Evolutionary conservation across 2,113 vertebrate genomes (phyloP), one percentile per base, ranked within the genome.

Genomic region (Natator depressus): DNA sequence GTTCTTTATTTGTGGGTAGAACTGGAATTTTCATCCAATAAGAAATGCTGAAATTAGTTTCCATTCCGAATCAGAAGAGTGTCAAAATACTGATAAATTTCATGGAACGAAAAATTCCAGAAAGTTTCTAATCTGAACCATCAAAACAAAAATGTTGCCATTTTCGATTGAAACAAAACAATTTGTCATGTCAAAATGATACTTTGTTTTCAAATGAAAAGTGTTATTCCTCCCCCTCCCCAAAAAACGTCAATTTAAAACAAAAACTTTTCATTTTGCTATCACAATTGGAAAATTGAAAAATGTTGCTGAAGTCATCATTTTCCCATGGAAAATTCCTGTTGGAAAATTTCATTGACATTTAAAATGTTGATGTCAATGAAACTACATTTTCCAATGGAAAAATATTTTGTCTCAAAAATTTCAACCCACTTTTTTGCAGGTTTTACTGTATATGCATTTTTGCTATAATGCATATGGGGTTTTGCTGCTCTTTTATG

Each of bases 1-100:
- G 2, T 31, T n/a, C 47, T 35, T 42, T 31, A 85, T 17, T 0
- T 22, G 14, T n/a, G 14, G 17, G 29, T 1, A 12, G 5, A 19
- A 25, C 29, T 82, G 0, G 6, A 79, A 16, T 62, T 82, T 89
- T 78, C 31, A 19, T 46, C 75, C 80, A 85, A 24, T 5, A 57
- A 89, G 84, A 84, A 91, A 53, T 4, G 8, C 31, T 35, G 24
- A 80, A 95, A 80, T 0, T 0, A 25, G 12, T 20, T 11, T 22
- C 14, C 51, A 49, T 75, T 75, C 27, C 38, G 9, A 38, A 10
- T 38, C 13, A 27, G 50, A 75, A 53, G 14, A 86, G 2, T 75
- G n/a, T 20, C 53, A 51, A 86, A 54, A 42, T 54, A 53, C 20
- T 46, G 84, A 54, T 76, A 35, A 12, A 8, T 76, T 54, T 22